Base-by-base conservation (phyloP, 2,888 invertebrate genomes). In the Polia nebulosa region DNA sequence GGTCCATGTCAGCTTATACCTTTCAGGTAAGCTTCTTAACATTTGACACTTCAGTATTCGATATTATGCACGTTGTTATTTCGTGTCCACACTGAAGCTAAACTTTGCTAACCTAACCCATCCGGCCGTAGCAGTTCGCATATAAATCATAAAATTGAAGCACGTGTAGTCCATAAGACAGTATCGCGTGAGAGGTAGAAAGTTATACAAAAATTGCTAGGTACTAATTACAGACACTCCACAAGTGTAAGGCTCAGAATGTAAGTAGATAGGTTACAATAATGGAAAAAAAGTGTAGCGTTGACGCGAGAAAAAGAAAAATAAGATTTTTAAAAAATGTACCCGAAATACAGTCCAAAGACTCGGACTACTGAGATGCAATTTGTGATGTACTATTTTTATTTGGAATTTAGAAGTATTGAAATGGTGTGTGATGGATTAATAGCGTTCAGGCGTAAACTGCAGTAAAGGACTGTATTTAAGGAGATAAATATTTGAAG, bases 381-480 rank as follows among this genome's bases (percentile, higher is more conserved):
- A 84, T 32, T 63, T 74, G 81, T 75, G 57, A 82, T 72, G 69
- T 67, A 74, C 70, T 77, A 77, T 62, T 68, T 67, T 68, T 72
- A 83, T 76, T 82, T 81, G 60, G 62, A 82, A 81, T 80, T 83
- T 70, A 83, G 78, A 68, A 84, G 82, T 74, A 68, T 67, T 47
- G 44, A 83, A 85, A 82, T 81, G 67, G 78, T 80, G 85, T 80
- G 81, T 85, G 73, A 81, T 83, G 83, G 81, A 82, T 83, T 72
- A 85, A 84, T 86, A 89, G 88, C 85, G 83, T 84, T 85, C 80
- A 89, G 87, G 84, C 86, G 86, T 85, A 87, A 85, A 87, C 86
- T 85, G 85, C 80, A 88, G 86, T 87, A 88, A 89, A 92, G 92
- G 94, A 94, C 93, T 95, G 93, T 93, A 94, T 94, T 94, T 92